These are phyloP conservation scores for Diplodus sargus DNA, from an alignment of 2,797 vertebrate species.

Conservation along the genomic window DNA sequence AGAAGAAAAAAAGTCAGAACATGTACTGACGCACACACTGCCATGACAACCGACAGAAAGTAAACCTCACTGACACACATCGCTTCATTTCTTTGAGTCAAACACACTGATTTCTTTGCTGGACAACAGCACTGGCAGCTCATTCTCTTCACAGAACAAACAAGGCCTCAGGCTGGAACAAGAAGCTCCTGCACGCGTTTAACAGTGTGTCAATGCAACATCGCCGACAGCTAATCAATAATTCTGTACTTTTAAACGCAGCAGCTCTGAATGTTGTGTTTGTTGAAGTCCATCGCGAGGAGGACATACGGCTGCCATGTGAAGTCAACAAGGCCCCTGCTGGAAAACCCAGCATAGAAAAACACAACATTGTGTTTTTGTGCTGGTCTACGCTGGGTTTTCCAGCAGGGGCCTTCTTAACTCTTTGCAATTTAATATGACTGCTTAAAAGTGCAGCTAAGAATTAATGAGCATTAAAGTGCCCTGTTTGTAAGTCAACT, in stretches of 20 bases:
- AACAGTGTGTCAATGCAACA: constrained; percentile 32
- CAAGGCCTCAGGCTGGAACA: constrained; percentile 15
- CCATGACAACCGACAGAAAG: constrained; percentile 23
- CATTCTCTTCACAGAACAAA: constrained; percentile 38
- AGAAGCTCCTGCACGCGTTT: constrained; percentile 15
- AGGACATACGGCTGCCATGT: constrained; percentile 4
- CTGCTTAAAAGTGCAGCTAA: no score
- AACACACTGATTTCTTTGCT: constrained; percentile 30
- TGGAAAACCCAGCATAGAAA: no score
- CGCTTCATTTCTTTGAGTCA: constrained; percentile 49
- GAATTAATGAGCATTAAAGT: no score
- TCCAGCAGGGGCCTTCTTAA: no score
- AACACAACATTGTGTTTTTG: no score
- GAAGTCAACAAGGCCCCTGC: neutral
- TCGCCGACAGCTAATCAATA: constrained; percentile 28
- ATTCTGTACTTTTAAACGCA: constrained; percentile 41
- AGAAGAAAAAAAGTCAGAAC: neutral
- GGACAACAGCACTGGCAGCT: constrained; percentile 40
- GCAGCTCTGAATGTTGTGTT: constrained; percentile 17
- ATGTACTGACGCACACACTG: constrained; percentile 6
- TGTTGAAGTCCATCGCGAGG: constrained; percentile 4
- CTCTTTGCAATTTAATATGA: no score
- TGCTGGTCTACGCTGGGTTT: no score
- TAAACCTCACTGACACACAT: constrained; percentile 18
- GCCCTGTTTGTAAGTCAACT: no score